Evolutionary conservation across 2,113 vertebrate genomes (phyloP).

Genomic region (rat (Rattus norvegicus)): GRCr8 NC_086032.1:98520001-98520500

Average conservation of each 20-base stretch:
- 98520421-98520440: not conserved
- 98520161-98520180: not conserved
- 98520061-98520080: not conserved
- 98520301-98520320: not conserved
- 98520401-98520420: not conserved
- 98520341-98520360: not conserved
- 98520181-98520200: not conserved
- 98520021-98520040: not conserved
- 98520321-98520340: not conserved
- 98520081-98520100: not conserved
- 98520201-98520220: not conserved
- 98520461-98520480: too few species aligned
- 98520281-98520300: not conserved
- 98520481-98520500: too few species aligned
- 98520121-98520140: not conserved
- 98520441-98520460: not conserved
- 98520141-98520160: not conserved
- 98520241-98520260: not conserved
- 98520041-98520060: not conserved
- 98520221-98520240: not conserved
- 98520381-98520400: not conserved
- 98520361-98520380: not conserved
- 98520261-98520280: not conserved
- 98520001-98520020: constrained; percentile 28
- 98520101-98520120: not conserved